Evolutionary conservation across 2,113 vertebrate species (phyloP).

Genomic region (Gyps fulvus): DNA sequence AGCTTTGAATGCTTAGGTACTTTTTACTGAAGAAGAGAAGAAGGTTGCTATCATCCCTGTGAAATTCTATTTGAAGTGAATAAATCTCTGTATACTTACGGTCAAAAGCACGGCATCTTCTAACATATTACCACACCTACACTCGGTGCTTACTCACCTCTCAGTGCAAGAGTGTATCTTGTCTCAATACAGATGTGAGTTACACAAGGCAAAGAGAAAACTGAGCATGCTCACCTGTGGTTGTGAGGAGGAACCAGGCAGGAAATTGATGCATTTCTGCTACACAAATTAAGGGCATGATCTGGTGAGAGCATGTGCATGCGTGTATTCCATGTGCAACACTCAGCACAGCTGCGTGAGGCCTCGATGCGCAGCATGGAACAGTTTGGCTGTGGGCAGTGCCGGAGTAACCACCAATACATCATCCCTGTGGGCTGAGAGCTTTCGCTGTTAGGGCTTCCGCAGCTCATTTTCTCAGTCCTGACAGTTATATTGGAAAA

Average conservation of each 20-base stretch:
- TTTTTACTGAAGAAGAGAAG: neutral
- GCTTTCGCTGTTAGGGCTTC: rapidly evolving
- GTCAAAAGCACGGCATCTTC: neutral
- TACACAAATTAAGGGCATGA: neutral
- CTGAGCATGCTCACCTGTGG: neutral
- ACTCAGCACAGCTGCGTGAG: neutral
- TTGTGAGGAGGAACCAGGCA: neutral
- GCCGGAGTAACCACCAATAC: neutral
- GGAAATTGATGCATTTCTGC: neutral
- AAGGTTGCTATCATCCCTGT: neutral
- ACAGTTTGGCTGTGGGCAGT: rapidly evolving
- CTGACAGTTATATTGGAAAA: neutral
- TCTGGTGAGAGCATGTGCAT: rapidly evolving
- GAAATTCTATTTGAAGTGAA: neutral
- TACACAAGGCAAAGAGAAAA: neutral
- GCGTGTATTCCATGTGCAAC: rapidly evolving
- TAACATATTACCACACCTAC: neutral
- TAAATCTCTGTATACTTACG: neutral
- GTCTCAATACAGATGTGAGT: neutral
- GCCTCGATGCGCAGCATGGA: rapidly evolving
- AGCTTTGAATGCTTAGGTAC: neutral
- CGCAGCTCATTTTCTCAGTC: neutral
- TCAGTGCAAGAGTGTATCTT: neutral
- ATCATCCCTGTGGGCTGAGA: neutral
- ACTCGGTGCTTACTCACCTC: neutral